Percentiles rank a stretch among this genome's conserved stretches.
These are phyloP conservation scores for Chrysodeixis includens DNA, from an alignment of 2,888 invertebrate species.

Conservation along the genomic window DNA sequence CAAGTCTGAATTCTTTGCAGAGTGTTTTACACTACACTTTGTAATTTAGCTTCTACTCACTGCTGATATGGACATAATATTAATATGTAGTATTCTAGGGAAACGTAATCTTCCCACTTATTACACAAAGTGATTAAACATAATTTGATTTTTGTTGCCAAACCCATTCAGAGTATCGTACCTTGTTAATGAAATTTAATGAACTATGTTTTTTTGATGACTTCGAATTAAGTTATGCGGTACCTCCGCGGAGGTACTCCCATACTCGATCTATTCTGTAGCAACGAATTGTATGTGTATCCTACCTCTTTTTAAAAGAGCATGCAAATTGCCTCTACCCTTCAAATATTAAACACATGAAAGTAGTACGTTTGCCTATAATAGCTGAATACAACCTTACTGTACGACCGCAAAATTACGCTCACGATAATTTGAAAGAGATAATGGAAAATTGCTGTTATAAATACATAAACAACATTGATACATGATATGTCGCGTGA, in stretches of 20 bases:
- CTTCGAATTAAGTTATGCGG: too few relatives aligned
- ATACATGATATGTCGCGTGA: slow-evolving; percentile 42
- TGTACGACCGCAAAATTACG: not conserved
- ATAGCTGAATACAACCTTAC: not conserved
- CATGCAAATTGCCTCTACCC: not conserved
- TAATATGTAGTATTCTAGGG: too few relatives aligned
- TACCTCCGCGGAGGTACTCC: too few relatives aligned
- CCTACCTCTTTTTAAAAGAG: not conserved
- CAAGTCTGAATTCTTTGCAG: not conserved
- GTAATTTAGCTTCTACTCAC: not conserved
- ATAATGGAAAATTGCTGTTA: slow-evolving; percentile 7
- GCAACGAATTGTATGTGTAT: too few relatives aligned
- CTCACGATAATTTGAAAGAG: not conserved
- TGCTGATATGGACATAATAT: too few relatives aligned
- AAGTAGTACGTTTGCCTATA: not conserved
- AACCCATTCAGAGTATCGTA: too few relatives aligned
- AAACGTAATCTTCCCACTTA: too few relatives aligned
- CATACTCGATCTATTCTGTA: too few relatives aligned
- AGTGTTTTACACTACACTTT: not conserved
- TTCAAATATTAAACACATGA: not conserved
- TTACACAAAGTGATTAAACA: too few relatives aligned
- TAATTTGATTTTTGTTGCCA: too few relatives aligned
- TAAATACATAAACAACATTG: slow-evolving; percentile 34
- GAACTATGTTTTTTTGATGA: too few relatives aligned
- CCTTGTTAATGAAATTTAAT: too few relatives aligned